Percentiles rank a stretch among this genome's conserved stretches.
Conservation (phyloP, 1,140 invertebrate genomes). For the Aphelinus atriplicis region DNA sequence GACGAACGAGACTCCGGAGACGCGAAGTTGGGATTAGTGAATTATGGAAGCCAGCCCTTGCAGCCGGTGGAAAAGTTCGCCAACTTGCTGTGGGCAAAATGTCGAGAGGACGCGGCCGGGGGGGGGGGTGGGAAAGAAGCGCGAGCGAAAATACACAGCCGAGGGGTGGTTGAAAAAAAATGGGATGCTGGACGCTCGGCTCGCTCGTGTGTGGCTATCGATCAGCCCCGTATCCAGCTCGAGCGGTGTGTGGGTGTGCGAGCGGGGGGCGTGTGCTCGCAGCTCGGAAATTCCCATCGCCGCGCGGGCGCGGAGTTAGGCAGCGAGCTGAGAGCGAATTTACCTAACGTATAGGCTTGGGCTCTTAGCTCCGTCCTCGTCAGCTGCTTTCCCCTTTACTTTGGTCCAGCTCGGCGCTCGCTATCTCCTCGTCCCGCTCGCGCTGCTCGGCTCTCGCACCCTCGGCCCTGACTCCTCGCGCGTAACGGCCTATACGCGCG, state of each 20-base stretch:
- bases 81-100: no score
- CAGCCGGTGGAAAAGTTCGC: no score
- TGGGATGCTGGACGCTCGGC: constrained; percentile 38
- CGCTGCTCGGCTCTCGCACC: constrained; percentile 45
- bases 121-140: background rate
- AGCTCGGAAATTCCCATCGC: constrained; percentile 54
- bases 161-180: constrained; percentile 25
- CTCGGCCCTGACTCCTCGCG: constrained; percentile 28
- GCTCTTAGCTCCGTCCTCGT: background rate
- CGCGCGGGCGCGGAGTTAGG: background rate
- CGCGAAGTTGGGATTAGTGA: no score
- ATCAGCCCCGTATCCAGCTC: constrained; percentile 48
- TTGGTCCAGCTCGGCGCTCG: background rate
- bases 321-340: constrained; percentile 57
- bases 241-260: constrained; percentile 37
- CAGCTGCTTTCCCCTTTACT: background rate
- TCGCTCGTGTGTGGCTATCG: constrained; percentile 49
- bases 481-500: background rate
- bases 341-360: constrained; percentile 58
- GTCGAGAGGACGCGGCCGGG: no score
- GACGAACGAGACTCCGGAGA: no score
- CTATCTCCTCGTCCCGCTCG: no score
- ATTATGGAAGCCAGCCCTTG: no score
- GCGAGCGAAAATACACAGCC: constrained; percentile 15
- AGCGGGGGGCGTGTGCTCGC: no score